These are phyloP conservation scores for Danionella cerebrum DNA, from an alignment of 2,113 vertebrate genomes.

Conservation along the genomic window DNA sequence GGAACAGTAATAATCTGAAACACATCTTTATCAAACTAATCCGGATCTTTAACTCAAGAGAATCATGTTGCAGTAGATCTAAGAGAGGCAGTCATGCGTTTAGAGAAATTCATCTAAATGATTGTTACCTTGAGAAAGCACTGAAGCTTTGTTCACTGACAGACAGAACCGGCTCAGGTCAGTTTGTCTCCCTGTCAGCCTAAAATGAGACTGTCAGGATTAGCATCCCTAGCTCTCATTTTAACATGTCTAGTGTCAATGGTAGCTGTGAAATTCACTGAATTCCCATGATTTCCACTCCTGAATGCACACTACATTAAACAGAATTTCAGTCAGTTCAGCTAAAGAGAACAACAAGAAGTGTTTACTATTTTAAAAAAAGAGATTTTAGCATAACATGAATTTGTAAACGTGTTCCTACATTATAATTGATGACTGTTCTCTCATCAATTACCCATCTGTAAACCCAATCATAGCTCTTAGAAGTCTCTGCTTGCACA, in stretches of 20 bases:
- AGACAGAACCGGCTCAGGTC: constrained; percentile 9
- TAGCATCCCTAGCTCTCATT: constrained; percentile 12
- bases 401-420: too few relatives aligned
- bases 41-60: not conserved
- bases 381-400: too few relatives aligned
- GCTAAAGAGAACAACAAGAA: too few relatives aligned
- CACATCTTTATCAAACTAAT: not conserved
- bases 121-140: constrained; percentile 20
- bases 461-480: too few relatives aligned
- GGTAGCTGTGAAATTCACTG: constrained; percentile 7
- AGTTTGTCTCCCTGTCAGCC: constrained; percentile 25
- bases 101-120: constrained; percentile 4
- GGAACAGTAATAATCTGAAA: not conserved
- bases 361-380: too few relatives aligned
- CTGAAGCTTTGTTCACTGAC: not conserved
- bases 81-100: constrained; percentile 18
- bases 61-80: not conserved
- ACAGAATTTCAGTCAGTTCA: too few relatives aligned
- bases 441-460: too few relatives aligned
- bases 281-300: constrained; percentile 18
- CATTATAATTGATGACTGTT: too few relatives aligned
- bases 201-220: constrained; percentile 27
- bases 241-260: constrained; percentile 28
- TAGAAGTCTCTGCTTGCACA: too few relatives aligned
- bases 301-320: constrained; percentile 22